Evolutionary conservation across 2,888 invertebrate species (phyloP), one percentile per base, ranked within the genome.

Genomic region (Ametastegia equiseti): DNA sequence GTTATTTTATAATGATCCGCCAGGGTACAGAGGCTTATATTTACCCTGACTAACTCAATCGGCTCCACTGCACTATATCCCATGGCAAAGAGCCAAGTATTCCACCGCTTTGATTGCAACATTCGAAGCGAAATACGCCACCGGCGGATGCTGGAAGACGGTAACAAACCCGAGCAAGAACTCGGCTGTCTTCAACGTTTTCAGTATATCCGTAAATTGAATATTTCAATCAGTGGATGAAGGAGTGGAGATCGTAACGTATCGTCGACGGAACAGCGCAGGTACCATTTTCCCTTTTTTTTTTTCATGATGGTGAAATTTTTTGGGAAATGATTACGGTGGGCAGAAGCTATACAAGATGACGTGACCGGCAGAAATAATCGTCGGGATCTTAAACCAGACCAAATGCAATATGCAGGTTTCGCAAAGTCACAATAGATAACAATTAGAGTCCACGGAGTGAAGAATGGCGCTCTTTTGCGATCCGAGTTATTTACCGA

Each of bases 71-170:
- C 54, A 54, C 50, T 54, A 19, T 2, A 36, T 23, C 19, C 33
- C 50, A n/a, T 75, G 75, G 75, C 75, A 54, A 13, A 30, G 9
- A 0, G 50, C 75, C 75, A 75, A 75, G 36, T 75, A 75, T 75
- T 75, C 54, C 33, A 19, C 50, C n/a, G 33, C 54, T 75, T 36
- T 54, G 75, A 75, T 75, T 75, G 75, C 75, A 54, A 54, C 73
- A 47, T 75, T 54, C 75, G 54, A 54, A 33, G 54, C 54, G 75
- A 54, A 75, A 75, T 75, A 13, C 33, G 45, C 13, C 19, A 67
- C 19, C 39, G 13, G 23, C 54, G 36, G 75, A 54, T 75, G 75
- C 54, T 75, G 75, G 75, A 54, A 23, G 33, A 23, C 36, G 50
- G 54, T 36, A 27, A 75, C 36, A 27, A 30, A 30, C 1, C 19